Conservation (phyloP, 2,797 vertebrate species). For the Enteromius treurensis region DNA sequence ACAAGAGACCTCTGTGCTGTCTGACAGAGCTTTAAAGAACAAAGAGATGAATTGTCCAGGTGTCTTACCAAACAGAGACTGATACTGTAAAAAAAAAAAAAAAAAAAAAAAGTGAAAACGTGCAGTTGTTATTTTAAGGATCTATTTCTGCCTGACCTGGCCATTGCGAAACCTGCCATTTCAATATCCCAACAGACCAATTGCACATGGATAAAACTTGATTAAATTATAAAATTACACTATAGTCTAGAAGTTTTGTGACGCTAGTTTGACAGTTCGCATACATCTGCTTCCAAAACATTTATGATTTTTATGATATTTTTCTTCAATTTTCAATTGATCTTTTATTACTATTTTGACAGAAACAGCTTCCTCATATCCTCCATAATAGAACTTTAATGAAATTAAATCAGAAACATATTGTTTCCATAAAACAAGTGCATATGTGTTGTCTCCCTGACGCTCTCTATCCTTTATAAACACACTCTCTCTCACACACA, state of each 20-base stretch:
- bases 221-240: neutral
- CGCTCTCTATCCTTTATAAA: conserved; percentile 44
- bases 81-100: neutral
- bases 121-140: neutral
- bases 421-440: conserved; percentile 27
- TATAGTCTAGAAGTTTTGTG: neutral
- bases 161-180: neutral
- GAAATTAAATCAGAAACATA: neutral
- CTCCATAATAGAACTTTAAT: too few species aligned
- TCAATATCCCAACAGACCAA: neutral
- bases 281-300: neutral
- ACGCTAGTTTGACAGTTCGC: neutral
- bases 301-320: neutral
- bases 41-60: conserved; percentile 14
- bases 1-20: neutral
- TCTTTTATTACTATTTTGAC: neutral
- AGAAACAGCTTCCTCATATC: conserved; percentile 1
- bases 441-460: neutral
- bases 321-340: neutral
- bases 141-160: conserved; percentile 1
- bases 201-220: neutral
- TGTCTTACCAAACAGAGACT: conserved; percentile 9
- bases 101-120: neutral
- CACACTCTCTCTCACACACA: neutral
- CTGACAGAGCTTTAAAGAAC: conserved; percentile 11